Evolutionary conservation across 2,888 invertebrate species (phyloP), one percentile per base, ranked within the genome.

Genomic region (Agrotis puta): DNA sequence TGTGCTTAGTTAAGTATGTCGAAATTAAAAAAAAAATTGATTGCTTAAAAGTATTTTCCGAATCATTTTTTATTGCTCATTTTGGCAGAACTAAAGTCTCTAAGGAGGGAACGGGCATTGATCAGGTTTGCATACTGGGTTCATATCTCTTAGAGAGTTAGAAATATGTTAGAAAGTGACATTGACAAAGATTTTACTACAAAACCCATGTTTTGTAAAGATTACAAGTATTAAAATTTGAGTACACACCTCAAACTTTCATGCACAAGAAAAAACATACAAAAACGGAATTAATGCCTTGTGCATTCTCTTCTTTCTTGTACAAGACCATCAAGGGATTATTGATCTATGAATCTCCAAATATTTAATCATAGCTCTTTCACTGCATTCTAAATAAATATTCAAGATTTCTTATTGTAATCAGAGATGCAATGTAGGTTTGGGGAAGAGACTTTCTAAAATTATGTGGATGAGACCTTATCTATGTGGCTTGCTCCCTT

Each of bases 401-500:
- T 22, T 39, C 58, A 59, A 20, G 33, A 66, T 66, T 66, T 66
- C 47, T 47, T 13, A 64, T 64, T 24, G 11, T 39, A 16, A 53
- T 54, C 48, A 13, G 3, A 24, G 20, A 66, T 45, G 48, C 3
- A 18, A 57, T 51, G 33, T 68, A 24, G 22, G 22, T 70, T 54
- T 43, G 53, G 54, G 27, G 22, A 48, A 53, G 18, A 20, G n/a
- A 54, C 16, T 50, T 64, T 59, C 74, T n/a, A 54, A 39, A 57
- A 3, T 50, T 6, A 79, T 56, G 39, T 20, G 11, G 2, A 18
- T 48, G 22, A 33, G 24, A 33, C 9, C 48, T 58, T 76, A 80
- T 80, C 61, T 64, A 9, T 27, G 3, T 59, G 45, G 1, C 63
- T 62, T 48, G 47, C 51, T 62, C 48, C 54, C 63, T 48, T 62